Percentiles rank a stretch among this genome's conserved stretches.
These are phyloP conservation scores for Margaritifera margaritifera DNA, from an alignment of 2,888 invertebrate genomes.

Conservation along the genomic window DNA sequence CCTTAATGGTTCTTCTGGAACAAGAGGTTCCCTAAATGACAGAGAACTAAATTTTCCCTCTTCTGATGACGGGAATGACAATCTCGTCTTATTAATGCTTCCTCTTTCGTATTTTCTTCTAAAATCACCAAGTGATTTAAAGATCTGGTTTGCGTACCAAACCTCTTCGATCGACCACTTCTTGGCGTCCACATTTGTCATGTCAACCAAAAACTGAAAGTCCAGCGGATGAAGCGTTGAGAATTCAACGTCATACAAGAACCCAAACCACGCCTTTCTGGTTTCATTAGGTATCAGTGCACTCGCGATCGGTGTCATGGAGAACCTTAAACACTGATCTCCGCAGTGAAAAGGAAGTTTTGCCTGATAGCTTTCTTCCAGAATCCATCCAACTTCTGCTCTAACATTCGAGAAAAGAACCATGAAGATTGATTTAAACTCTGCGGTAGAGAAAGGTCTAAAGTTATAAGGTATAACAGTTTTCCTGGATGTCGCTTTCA, in stretches of 20 bases:
- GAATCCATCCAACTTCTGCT: constrained; percentile 40
- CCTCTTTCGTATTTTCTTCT: constrained; percentile 43
- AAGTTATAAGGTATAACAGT: constrained; percentile 56
- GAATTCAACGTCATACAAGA: constrained; percentile 60
- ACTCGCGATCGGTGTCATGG: constrained; percentile 60
- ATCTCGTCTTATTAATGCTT: constrained; percentile 50
- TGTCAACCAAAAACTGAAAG: constrained; percentile 64
- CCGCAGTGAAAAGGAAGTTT: constrained; percentile 41
- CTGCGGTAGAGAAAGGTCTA: constrained; percentile 59
- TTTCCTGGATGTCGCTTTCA: constrained; percentile 39
- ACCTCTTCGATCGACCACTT: constrained; percentile 58
- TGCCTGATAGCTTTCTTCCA: constrained; percentile 61
- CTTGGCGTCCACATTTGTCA: constrained; percentile 41
- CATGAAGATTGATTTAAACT: constrained; percentile 53
- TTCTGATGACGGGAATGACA: constrained; percentile 40
- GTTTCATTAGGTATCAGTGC: constrained; percentile 49
- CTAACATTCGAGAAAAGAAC: constrained; percentile 42
- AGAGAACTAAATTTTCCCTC: constrained; percentile 48
- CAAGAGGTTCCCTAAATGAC: constrained; percentile 43
- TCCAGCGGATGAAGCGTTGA: constrained; percentile 62
- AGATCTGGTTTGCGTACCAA: constrained; percentile 60
- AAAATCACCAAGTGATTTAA: constrained; percentile 48
- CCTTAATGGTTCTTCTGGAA: constrained; percentile 39
- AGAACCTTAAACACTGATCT: constrained; percentile 54
- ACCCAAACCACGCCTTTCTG: constrained; percentile 65